Base-by-base conservation (phyloP, 1,140 invertebrate genomes). In the Drosophila prosaltans region DNA sequence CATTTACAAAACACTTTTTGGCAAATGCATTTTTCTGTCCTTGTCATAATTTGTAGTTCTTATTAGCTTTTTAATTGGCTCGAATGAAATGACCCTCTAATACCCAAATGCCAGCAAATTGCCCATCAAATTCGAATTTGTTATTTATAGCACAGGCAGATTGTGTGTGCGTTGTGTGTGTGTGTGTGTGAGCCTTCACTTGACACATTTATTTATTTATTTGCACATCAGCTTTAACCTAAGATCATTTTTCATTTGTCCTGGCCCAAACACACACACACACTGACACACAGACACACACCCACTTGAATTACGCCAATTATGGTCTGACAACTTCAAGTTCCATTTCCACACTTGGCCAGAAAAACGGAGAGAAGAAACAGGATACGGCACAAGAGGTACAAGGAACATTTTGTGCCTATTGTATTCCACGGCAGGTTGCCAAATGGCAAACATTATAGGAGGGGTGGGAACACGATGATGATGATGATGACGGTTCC, bases 131-230 rank as follows among this genome's bases (percentile, higher is more conserved):
- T 80, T 83, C 75, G 72, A 88, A 88, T 89, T 80, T 86, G 80
- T 89, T 86, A 81, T 85, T 85, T 85, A 76, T 86, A 80, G 78
- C 58, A 57, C n/a, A 26, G 45, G 2, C 21, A 16, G 41, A 43
- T 4, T 43, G 3, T 36, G 39, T 63, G 24, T 32, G 6, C 28
- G 40, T 1, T 43, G 3, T 36, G 39, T 63, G 24, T 32, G 32
- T 6, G 32, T 48, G 45, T 48, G 45, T 48, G 45, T 48, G 45
- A 54, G 32, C 2, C 32, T 58, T 51, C 45, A 51, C 26, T 70
- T 76, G 74, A 77, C 74, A 76, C 74, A 54, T 58, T 85, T 85
- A 85, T 88, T 85, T 85, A 85, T 85, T 86, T 85, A 85, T 81
- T 77, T 68, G 60, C 72, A 69, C 75, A 59, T 71, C 57, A 59